Base-by-base conservation (phyloP, 2,113 vertebrate genomes). In the Nothocercus nigrocapillus region DNA sequence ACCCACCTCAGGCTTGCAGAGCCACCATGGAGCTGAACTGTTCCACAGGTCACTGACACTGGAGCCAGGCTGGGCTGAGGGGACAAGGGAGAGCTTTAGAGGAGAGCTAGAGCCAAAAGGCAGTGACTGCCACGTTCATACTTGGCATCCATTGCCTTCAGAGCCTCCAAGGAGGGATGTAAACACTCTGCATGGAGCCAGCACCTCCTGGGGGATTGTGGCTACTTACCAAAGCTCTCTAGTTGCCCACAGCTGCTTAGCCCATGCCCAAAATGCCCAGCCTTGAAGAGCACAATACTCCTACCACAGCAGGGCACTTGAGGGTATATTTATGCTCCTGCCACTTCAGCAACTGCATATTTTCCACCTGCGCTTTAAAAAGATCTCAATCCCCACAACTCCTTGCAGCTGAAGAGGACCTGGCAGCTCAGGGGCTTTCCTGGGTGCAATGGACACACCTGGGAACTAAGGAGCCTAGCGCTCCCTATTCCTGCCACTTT, bases 81-180 rank as follows among this genome's bases (percentile, higher is more conserved):
- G 30, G 49, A 30, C 49, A 58, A 21, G 72, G 59, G 59, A 61
- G 36, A 27, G 0, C 0, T 1, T 51, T 22, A 19, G 36, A n/a
- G 36, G 30, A 53, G 72, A 51, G 47, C 18, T 56, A 24, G 9
- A 62, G 85, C 38, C 9, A 5, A 69, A 49, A 30, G 75, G 76
- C 4, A 18, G 63, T 0, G 0, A 72, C 1, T 61, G 38, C 27
- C 22, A 0, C 2, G 69, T 81, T 78, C 90, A 85, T 88, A 81
- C 95, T 88, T 78, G 81, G 88, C 56, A 75, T 49, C 49, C 47
- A 24, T 19, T 87, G 44, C 63, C 72, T 64, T 40, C 24, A 76
- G 45, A 85, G 59, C 22, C 68, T 36, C 36, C 36, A 53, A 47
- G 44, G 67, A 62, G 72, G 44, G 45, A 53, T 61, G 38, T 21